Percentiles rank a stretch among this genome's conserved stretches.
Conservation (phyloP, 2,888 invertebrate genomes). For the Eupithecia vulgata region DNA sequence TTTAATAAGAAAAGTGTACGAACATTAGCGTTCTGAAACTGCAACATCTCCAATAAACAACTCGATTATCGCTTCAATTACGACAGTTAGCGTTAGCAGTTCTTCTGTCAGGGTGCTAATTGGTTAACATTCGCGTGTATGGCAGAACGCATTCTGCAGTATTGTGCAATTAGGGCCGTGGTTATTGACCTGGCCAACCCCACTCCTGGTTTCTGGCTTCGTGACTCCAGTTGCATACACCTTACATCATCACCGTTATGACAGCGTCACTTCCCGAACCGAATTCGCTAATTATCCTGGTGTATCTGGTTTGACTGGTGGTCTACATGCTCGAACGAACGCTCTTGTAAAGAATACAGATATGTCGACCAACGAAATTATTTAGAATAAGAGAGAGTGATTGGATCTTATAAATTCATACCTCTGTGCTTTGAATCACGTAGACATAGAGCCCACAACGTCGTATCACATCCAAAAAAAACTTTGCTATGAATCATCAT, state of each 20-base stretch:
- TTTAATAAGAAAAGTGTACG: neutral
- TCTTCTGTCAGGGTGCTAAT: conserved; percentile 45
- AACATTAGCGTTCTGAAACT: conserved; percentile 20
- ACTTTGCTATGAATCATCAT: neutral
- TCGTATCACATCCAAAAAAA: neutral
- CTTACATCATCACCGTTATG: conserved; percentile 62
- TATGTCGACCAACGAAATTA: neutral
- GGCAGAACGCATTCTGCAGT: conserved; percentile 55
- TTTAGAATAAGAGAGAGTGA: neutral
- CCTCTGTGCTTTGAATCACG: conserved; percentile 28
- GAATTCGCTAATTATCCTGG: conserved; percentile 28
- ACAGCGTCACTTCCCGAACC: conserved; percentile 31
- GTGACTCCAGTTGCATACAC: conserved; percentile 68
- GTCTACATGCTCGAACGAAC: neutral
- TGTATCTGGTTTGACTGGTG: conserved; percentile 23
- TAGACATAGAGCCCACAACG: conserved; percentile 9
- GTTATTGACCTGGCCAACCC: conserved; percentile 60
- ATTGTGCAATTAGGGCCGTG: conserved; percentile 73
- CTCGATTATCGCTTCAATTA: conserved; percentile 48
- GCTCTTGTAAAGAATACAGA: neutral
- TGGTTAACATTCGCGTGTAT: conserved; percentile 48
- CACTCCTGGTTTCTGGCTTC: conserved; percentile 64
- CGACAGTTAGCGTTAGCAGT: conserved; percentile 32
- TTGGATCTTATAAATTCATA: neutral
- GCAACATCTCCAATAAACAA: conserved; percentile 37